Percentiles rank a stretch among this genome's conserved stretches.
Conservation (phyloP, 2,113 vertebrate genomes). For the Vidua macroura region DNA sequence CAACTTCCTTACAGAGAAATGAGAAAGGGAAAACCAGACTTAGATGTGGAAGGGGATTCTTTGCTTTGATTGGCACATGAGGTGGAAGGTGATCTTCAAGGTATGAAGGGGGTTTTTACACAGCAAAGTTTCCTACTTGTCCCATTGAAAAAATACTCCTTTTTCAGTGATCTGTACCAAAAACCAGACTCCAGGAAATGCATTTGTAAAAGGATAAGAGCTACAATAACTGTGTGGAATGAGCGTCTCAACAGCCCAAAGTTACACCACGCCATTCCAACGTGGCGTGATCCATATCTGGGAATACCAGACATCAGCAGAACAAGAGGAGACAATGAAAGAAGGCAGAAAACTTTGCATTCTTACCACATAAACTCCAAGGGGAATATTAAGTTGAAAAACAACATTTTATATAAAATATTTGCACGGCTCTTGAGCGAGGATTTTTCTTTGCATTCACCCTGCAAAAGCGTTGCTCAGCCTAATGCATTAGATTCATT, state of each 20-base stretch:
- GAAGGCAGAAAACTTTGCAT: neutral
- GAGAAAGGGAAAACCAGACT: neutral
- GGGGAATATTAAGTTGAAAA: neutral
- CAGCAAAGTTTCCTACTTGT: neutral
- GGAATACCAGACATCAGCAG: neutral
- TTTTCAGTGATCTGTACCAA: neutral
- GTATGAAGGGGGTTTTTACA: neutral
- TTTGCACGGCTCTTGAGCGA: neutral
- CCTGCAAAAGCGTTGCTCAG: neutral
- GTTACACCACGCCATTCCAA: neutral
- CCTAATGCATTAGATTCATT: slow-evolving; percentile 24
- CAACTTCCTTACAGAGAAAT: neutral
- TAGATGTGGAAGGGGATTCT: neutral
- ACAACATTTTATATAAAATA: neutral
- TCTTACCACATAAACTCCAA: neutral
- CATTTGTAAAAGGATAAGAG: neutral
- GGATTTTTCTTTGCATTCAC: neutral
- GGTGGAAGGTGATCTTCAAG: neutral
- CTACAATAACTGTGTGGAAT: neutral
- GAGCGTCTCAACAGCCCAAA: neutral
- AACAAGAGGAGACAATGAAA: neutral
- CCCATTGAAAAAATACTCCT: neutral
- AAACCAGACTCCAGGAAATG: neutral
- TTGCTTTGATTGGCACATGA: neutral
- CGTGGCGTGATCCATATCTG: fast-evolving